A percentile compares a stretch with the other conserved stretches of the same genome.
Evolutionary conservation across 2,113 vertebrate genomes (phyloP).

Genomic region (Muntiacus muntjak): DNA sequence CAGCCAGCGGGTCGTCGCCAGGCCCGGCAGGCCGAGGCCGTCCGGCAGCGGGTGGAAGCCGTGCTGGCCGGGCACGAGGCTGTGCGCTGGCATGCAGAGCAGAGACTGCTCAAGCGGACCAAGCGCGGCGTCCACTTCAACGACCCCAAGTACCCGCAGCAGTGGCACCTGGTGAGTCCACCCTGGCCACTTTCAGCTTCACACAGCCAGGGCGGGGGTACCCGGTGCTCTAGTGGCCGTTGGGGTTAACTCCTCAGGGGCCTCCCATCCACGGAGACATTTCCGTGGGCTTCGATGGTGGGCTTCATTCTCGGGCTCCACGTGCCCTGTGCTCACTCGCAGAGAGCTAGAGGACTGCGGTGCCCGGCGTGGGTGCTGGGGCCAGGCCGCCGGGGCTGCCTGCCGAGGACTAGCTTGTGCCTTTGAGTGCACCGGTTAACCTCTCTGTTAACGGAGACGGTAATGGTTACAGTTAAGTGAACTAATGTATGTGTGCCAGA

Average conservation of each 20-base stretch:
- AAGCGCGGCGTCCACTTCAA: constrained; percentile 94
- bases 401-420: not conserved
- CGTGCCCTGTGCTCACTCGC: too few relatives aligned
- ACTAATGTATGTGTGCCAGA: not conserved
- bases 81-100: constrained; percentile 92
- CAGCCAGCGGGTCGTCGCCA: accelerated
- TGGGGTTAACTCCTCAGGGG: not conserved
- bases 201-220: accelerated
- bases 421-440: not conserved
- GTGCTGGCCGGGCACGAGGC: constrained; percentile 84
- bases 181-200: accelerated
- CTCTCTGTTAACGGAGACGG: not conserved
- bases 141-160: constrained; percentile 92
- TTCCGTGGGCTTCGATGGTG: accelerated
- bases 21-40: not conserved
- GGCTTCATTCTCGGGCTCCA: accelerated
- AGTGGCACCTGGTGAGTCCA: constrained; percentile 96
- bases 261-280: not conserved
- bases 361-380: not conserved
- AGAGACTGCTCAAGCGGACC: constrained; percentile 89
- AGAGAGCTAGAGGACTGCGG: not conserved
- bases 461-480: not conserved
- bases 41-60: constrained; percentile 72
- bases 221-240: not conserved
- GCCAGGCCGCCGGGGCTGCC: not conserved